Evolutionary conservation across 1,140 invertebrate genomes (phyloP).

Genomic region (Apis dorsata): DNA sequence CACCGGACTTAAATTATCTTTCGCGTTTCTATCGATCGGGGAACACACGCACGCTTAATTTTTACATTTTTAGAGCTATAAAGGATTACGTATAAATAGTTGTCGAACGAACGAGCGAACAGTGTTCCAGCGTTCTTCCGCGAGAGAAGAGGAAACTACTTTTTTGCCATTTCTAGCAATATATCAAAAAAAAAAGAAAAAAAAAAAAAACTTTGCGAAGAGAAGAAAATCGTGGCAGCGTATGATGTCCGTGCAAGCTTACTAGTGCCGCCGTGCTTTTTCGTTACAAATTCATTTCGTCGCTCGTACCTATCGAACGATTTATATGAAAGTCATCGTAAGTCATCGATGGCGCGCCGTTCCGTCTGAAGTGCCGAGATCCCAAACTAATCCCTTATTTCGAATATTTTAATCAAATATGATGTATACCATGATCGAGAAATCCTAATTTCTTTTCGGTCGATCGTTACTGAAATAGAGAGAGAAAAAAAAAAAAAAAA

Average conservation of each 20-base stretch:
- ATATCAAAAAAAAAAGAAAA: not conserved
- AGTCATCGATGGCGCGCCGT: slow-evolving; percentile 56
- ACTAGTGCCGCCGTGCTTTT: slow-evolving; percentile 77
- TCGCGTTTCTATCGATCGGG: slow-evolving; percentile 41
- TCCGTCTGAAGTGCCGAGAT: slow-evolving; percentile 31
- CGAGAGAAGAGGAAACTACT: slow-evolving; percentile 42
- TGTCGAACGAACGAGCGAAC: slow-evolving; percentile 71
- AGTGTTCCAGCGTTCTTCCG: slow-evolving; percentile 58
- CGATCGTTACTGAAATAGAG: not conserved
- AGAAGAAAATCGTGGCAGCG: slow-evolving; percentile 68
- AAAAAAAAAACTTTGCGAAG: slow-evolving; percentile 34
- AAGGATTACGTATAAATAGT: slow-evolving; percentile 61
- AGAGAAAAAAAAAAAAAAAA: not conserved
- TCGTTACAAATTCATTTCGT: slow-evolving; percentile 62
- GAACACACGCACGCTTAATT: slow-evolving; percentile 46
- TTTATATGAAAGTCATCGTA: slow-evolving; percentile 75
- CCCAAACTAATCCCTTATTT: too few species aligned
- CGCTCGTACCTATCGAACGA: slow-evolving; percentile 70
- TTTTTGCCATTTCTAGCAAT: slow-evolving; percentile 52
- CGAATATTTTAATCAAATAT: not conserved
- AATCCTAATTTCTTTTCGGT: not conserved
- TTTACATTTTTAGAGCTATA: slow-evolving; percentile 58
- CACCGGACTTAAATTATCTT: not conserved
- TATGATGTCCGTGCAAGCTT: slow-evolving; percentile 80
- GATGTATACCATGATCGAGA: not conserved